Base-by-base conservation (phyloP, 1,140 invertebrate species). In the Heliconius congener region DNA sequence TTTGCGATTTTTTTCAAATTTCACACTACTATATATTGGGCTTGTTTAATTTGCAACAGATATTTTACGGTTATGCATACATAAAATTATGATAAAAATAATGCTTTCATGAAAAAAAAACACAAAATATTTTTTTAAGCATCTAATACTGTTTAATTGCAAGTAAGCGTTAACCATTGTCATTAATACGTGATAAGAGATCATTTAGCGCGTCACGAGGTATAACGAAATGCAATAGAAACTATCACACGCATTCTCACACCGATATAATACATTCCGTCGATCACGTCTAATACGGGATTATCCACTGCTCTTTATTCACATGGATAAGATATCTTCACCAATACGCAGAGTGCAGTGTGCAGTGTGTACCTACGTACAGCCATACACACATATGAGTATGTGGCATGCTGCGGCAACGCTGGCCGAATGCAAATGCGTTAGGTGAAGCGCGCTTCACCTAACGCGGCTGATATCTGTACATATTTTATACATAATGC, bases 221-320 rank as follows among this genome's bases (percentile, higher is more conserved):
- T 82, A 73, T 79, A 82, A 79, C 79, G 74, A 60, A 74, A 82
- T 77, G 71, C 77, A 55, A 50, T 76, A 79, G 74, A 82, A 82
- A 82, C 74, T 16, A 27, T n/a, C 66, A 57, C 60, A 75, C 60
- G 74, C 71, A 73, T 76, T 70, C 34, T 76, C 9, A 5, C 46
- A 79, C 18, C 77, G 74, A 76, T 50, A 79, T 76, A 23, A 34
- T 74, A 71, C 77, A 52, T 46, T 50, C 52, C 50, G 46, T 71
- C 57, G 42, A 78, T 71, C 66, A 77, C 50, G 71, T 66, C 74
- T 75, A 66, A 75, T 75, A 30, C n/a, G 34, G 57, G 74, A 75
- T 70, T 74, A 55, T 74, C 73, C 73, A 66, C 30, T 18, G 46
- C 23, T 52, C 46, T 23, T 27, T 27, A 66, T 66, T 30, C 46